These are phyloP conservation scores for Schizaphis graminum DNA, from an alignment of 2,888 invertebrate species.

Conservation along the genomic window DNA sequence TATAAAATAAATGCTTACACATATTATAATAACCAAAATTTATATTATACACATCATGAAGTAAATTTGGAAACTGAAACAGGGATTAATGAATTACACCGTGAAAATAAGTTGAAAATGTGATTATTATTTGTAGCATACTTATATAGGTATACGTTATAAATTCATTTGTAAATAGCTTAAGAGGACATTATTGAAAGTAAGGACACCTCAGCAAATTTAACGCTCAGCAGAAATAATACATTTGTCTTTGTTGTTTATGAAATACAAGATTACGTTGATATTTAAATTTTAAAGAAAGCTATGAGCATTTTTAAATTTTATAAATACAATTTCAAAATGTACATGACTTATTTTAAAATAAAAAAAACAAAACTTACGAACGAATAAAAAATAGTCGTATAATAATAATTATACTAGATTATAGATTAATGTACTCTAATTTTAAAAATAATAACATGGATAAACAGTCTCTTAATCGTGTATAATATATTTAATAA, in stretches of 20 bases:
- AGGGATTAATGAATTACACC: neutral
- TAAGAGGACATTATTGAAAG: neutral
- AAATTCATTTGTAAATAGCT: neutral
- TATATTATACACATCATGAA: neutral
- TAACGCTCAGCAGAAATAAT: neutral
- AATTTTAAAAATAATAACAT: neutral
- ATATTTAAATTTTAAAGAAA: neutral
- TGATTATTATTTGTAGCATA: neutral
- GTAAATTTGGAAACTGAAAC: neutral
- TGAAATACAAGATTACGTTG: neutral
- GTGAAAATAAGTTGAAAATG: neutral
- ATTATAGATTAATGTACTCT: neutral
- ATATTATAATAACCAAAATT: neutral
- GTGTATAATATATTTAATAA: neutral
- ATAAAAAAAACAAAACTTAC: neutral
- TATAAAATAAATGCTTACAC: neutral
- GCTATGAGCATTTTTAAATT: neutral
- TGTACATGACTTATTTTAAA: neutral
- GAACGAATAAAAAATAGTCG: neutral
- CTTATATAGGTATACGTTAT: neutral
- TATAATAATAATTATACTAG: neutral
- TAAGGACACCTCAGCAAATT: neutral
- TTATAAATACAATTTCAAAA: neutral
- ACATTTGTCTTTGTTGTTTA: neutral
- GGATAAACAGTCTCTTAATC: neutral